These are phyloP conservation scores for Zosterops pallidus DNA, from an alignment of 2,113 vertebrate genomes.

Conservation along the genomic window DNA sequence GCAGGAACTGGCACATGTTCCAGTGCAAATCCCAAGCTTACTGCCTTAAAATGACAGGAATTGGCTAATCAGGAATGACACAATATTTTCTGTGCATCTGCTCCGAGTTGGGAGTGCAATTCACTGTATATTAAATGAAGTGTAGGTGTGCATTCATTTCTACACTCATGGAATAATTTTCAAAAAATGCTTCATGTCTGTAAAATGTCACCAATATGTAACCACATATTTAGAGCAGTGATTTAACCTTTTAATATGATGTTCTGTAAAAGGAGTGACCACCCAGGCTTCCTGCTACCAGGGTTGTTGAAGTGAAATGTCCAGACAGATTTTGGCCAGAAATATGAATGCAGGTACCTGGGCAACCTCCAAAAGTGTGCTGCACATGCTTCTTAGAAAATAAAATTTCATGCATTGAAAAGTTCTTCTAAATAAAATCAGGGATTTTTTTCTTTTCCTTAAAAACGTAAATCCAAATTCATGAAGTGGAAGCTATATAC, in stretches of 20 bases:
- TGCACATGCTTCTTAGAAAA: not conserved
- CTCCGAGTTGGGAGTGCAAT: not conserved
- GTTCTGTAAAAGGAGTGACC: not conserved
- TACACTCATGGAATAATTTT: not conserved
- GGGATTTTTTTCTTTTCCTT: not conserved
- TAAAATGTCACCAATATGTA: not conserved
- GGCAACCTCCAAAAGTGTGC: not conserved
- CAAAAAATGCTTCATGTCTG: not conserved
- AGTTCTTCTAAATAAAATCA: not conserved
- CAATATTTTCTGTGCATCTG: slow-evolving; percentile 1
- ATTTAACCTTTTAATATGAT: not conserved
- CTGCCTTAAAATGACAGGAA: not conserved
- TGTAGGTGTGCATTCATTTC: not conserved
- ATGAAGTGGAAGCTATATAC: not conserved
- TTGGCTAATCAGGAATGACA: not conserved
- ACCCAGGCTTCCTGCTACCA: not conserved
- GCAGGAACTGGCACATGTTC: not conserved
- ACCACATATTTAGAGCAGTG: not conserved
- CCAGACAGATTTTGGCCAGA: not conserved
- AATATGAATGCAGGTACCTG: not conserved
- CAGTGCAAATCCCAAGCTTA: not conserved
- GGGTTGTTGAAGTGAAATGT: not conserved
- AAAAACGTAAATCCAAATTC: not conserved
- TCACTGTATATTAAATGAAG: not conserved
- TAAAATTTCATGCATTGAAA: not conserved